Conservation (phyloP, 1,140 invertebrate species). For the Branchinecta lindahli region DNA sequence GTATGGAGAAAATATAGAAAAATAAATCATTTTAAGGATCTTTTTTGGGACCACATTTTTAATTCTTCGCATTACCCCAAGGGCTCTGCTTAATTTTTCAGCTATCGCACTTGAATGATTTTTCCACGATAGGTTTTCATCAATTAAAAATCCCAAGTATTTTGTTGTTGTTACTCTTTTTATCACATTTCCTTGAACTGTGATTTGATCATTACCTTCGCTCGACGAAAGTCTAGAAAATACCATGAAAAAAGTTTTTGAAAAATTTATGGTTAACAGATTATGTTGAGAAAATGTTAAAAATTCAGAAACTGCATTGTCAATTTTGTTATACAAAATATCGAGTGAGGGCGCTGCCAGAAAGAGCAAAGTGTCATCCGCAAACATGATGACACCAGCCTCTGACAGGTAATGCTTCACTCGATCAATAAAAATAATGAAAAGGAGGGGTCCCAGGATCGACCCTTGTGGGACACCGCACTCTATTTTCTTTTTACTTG, state of each 20-base stretch:
- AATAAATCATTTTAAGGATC: neutral
- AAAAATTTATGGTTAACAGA: slow-evolving; percentile 6
- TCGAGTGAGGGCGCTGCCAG: neutral
- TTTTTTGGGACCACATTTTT: neutral
- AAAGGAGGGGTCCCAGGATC: slow-evolving; percentile 8
- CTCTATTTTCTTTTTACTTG: neutral
- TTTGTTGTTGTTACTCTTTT: neutral
- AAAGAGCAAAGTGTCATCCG: neutral
- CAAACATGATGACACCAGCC: slow-evolving; percentile 4
- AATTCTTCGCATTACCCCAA: neutral
- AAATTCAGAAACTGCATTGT: neutral
- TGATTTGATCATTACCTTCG: neutral
- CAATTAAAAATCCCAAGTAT: slow-evolving; percentile 1
- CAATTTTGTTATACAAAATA: neutral
- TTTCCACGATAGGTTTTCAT: neutral
- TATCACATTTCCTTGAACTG: neutral
- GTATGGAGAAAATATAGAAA: slow-evolving; percentile 9
- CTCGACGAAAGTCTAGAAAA: slow-evolving; percentile 5
- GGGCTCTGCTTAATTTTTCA: neutral
- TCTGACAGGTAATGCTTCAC: slow-evolving; percentile 1
- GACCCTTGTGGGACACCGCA: neutral
- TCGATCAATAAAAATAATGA: neutral
- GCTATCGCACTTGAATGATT: neutral
- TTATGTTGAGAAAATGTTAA: neutral
- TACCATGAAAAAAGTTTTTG: neutral